Conservation (phyloP, 2,113 vertebrate genomes). For the Toxotes jaculatrix region DNA sequence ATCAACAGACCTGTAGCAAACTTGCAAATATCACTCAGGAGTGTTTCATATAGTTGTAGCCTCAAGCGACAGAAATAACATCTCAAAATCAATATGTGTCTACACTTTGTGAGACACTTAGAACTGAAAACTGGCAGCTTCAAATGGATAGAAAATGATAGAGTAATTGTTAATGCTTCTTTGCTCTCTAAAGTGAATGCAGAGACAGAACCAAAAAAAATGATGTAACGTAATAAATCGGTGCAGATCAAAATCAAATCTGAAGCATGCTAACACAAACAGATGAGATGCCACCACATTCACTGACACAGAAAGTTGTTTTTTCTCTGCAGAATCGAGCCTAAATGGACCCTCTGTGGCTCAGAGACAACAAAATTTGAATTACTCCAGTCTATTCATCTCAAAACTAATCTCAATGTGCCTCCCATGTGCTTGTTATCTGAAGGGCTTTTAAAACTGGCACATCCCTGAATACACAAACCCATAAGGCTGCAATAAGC, state of each 20-base stretch:
- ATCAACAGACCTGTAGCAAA: slow-evolving; percentile 33
- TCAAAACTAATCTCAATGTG: slow-evolving; percentile 53
- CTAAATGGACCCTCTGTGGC: slow-evolving; percentile 36
- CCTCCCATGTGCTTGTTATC: slow-evolving; percentile 66
- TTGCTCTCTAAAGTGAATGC: slow-evolving; percentile 11
- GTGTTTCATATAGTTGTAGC: slow-evolving; percentile 4
- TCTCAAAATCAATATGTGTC: slow-evolving; percentile 42
- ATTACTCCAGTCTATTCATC: slow-evolving; percentile 54
- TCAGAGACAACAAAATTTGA: slow-evolving; percentile 50
- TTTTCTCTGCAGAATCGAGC: slow-evolving; percentile 17
- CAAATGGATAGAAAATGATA: not conserved
- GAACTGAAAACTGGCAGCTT: slow-evolving; percentile 11
- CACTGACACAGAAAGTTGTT: slow-evolving; percentile 27
- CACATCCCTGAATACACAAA: slow-evolving; percentile 46
- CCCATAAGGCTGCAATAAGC: slow-evolving; percentile 48
- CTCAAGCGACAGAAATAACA: slow-evolving; percentile 11
- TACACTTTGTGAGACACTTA: slow-evolving; percentile 8
- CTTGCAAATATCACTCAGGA: slow-evolving; percentile 13
- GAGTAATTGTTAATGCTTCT: slow-evolving; percentile 10
- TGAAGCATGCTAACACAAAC: slow-evolving; percentile 4
- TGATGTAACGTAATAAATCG: slow-evolving; percentile 21
- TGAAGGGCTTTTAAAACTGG: slow-evolving; percentile 69
- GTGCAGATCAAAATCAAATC: slow-evolving; percentile 43
- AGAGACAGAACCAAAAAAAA: not conserved
- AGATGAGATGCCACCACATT: slow-evolving; percentile 30